Percentiles rank a stretch among this genome's conserved stretches.
These are phyloP conservation scores for Bos indicus DNA, from an alignment of 2,113 vertebrate genomes.

Conservation along the genomic window DNA sequence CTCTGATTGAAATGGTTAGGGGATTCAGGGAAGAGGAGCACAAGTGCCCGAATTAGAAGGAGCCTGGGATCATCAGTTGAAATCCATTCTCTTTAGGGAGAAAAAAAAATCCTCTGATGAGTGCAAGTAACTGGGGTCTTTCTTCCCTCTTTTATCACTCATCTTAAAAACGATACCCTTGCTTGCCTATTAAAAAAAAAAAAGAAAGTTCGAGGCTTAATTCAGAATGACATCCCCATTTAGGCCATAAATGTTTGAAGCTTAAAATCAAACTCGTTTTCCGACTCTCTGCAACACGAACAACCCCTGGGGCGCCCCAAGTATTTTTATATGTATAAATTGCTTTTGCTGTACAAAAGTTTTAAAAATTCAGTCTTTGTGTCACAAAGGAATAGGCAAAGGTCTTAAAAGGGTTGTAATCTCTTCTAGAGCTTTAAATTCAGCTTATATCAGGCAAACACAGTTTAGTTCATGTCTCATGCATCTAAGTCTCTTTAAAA, in stretches of 20 bases:
- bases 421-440: slow-evolving; percentile 50
- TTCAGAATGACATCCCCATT: slow-evolving; percentile 55
- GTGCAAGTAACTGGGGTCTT: background rate
- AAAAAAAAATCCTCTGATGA: slow-evolving; percentile 19
- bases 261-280: slow-evolving; percentile 50
- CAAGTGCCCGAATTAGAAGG: background rate
- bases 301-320: slow-evolving; percentile 15
- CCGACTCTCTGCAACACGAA: background rate
- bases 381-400: background rate
- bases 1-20: background rate
- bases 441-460: background rate
- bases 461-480: slow-evolving; percentile 34
- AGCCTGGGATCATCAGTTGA: background rate
- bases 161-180: slow-evolving; percentile 39
- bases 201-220: slow-evolving; percentile 30
- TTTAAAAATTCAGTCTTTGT: slow-evolving; percentile 44
- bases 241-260: slow-evolving; percentile 60
- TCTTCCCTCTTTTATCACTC: slow-evolving; percentile 9
- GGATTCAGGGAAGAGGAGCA: background rate
- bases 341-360: slow-evolving; percentile 31
- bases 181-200: background rate
- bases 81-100: slow-evolving; percentile 1
- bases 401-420: slow-evolving; percentile 31
- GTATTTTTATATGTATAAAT: slow-evolving; percentile 56
- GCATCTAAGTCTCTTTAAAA: slow-evolving; percentile 35